These are phyloP conservation scores for Benthochromis sp. DNA, from an alignment of 2,113 vertebrate genomes.

Conservation along the genomic window DNA sequence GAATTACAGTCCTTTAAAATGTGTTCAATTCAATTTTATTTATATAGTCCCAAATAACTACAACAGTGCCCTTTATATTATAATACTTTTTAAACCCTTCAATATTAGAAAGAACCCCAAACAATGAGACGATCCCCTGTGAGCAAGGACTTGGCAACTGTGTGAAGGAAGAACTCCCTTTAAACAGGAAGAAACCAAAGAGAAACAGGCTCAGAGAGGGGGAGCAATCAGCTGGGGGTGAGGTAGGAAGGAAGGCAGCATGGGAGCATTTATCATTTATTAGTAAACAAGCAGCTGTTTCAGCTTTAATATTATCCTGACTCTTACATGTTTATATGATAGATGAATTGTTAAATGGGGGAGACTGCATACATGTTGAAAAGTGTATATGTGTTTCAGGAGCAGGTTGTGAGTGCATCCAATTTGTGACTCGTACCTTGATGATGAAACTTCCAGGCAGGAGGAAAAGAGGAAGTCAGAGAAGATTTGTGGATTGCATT, in stretches of 20 bases:
- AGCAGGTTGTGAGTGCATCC: not conserved
- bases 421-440: not conserved
- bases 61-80: not conserved
- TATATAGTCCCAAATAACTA: not conserved
- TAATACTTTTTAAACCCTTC: not conserved
- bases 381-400: not conserved
- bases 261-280: not conserved
- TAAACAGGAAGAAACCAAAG: not conserved
- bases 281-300: not conserved
- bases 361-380: not conserved
- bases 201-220: not conserved
- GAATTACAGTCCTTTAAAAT: not conserved
- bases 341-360: accelerated
- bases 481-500: accelerated
- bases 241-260: not conserved
- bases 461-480: not conserved
- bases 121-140: not conserved
- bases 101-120: not conserved
- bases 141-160: not conserved
- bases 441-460: not conserved
- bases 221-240: not conserved
- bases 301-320: not conserved
- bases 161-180: not conserved
- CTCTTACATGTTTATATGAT: not conserved
- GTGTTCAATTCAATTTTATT: not conserved